Conservation (phyloP, 1,140 invertebrate genomes). For the Heliconius melpomene region DNA sequence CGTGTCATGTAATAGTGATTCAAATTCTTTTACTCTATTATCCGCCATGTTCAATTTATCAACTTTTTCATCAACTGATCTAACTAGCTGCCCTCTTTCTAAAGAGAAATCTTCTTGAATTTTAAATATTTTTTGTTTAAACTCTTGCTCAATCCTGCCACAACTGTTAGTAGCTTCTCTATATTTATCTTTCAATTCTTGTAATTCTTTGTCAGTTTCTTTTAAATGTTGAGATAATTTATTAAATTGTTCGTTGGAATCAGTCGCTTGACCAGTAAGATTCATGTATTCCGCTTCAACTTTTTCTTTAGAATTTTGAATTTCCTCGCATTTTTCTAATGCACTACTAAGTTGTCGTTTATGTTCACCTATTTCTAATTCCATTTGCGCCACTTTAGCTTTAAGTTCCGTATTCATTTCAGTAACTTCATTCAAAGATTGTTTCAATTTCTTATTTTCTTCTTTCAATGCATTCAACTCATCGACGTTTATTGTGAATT, state of each 20-base stretch:
- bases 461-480: conserved; percentile 73
- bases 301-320: conserved; percentile 76
- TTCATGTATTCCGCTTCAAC: conserved; percentile 76
- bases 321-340: conserved; percentile 69
- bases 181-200: conserved; percentile 72
- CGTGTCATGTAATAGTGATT: conserved; percentile 50
- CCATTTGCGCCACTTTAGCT: conserved; percentile 64
- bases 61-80: conserved; percentile 59
- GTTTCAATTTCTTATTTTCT: conserved; percentile 72
- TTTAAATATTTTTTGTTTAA: conserved; percentile 77
- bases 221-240: conserved; percentile 73
- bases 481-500: conserved; percentile 67
- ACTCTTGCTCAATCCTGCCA: conserved; percentile 72
- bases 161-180: conserved; percentile 71
- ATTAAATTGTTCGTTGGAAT: conserved; percentile 79
- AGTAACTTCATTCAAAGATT: conserved; percentile 65
- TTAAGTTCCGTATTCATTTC: conserved; percentile 65
- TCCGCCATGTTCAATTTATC: conserved; percentile 64
- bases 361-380: conserved; percentile 75
- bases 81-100: conserved; percentile 62
- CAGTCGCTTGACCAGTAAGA: conserved; percentile 71
- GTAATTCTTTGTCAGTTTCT: conserved; percentile 76
- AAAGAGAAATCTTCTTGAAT: conserved; percentile 69
- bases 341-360: conserved; percentile 68
- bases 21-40: conserved; percentile 64